Evolutionary conservation across 2,113 vertebrate genomes (phyloP).

Genomic region (Monarcha castaneiventris): DNA sequence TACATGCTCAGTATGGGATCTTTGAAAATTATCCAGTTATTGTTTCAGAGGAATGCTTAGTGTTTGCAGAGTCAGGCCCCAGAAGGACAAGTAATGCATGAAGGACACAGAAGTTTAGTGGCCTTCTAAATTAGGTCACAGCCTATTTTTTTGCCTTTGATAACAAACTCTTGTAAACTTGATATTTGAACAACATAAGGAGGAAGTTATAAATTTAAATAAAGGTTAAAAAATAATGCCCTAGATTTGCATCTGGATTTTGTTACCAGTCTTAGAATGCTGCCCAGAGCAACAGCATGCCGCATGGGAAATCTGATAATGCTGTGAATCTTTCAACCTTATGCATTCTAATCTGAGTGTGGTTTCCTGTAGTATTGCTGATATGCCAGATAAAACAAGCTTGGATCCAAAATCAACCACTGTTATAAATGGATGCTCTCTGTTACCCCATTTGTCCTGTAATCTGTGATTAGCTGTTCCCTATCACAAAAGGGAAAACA

Average conservation of each 20-base stretch:
- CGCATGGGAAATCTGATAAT: conserved; percentile 47
- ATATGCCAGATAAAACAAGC: conserved; percentile 49
- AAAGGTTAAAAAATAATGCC: conserved; percentile 32
- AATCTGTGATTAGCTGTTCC: conserved; percentile 8
- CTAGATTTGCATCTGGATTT: conserved; percentile 50
- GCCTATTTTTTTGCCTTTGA: conserved; percentile 35
- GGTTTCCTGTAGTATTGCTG: conserved; percentile 47
- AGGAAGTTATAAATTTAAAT: conserved; percentile 59
- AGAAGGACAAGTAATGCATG: neutral
- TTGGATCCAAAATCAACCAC: conserved; percentile 55
- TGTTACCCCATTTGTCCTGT: conserved; percentile 9
- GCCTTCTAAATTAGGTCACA: neutral
- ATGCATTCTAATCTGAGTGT: conserved; percentile 11
- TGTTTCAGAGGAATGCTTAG: neutral
- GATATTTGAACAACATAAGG: neutral
- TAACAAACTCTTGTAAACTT: conserved; percentile 42
- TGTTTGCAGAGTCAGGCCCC: neutral
- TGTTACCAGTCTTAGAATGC: conserved; percentile 13
- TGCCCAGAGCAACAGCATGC: neutral
- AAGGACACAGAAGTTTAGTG: neutral
- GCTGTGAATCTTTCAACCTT: conserved; percentile 30
- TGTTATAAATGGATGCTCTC: conserved; percentile 18
- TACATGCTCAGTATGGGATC: neutral
- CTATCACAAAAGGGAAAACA: neutral
- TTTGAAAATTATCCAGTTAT: neutral